These are phyloP conservation scores for Mesopsocus fuscifrons DNA, from an alignment of 2,888 invertebrate species.

Conservation along the genomic window DNA sequence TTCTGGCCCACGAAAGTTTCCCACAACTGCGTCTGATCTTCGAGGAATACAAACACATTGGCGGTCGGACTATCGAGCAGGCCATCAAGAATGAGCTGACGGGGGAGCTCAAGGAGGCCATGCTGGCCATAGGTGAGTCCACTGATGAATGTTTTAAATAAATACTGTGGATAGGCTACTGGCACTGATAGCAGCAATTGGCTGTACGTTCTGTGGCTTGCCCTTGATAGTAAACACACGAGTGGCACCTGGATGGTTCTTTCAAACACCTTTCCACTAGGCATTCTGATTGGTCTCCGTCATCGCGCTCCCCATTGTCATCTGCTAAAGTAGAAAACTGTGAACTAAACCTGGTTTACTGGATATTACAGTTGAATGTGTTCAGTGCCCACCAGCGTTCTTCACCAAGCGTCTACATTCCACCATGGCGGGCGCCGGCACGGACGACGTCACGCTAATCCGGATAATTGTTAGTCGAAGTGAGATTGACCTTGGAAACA, in stretches of 20 bases:
- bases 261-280: too few species aligned
- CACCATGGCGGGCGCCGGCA: conserved; percentile 50
- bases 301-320: too few species aligned
- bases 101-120: conserved; percentile 45
- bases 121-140: conserved; percentile 43
- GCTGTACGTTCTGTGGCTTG: too few species aligned
- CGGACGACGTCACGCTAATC: conserved; percentile 49
- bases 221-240: too few species aligned
- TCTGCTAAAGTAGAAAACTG: too few species aligned
- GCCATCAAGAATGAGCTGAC: conserved; percentile 45
- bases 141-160: not conserved
- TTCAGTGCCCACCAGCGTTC: conserved; percentile 42
- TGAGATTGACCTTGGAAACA: conserved; percentile 47
- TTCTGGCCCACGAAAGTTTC: conserved; percentile 55
- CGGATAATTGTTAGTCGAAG: conserved; percentile 48
- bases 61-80: conserved; percentile 53
- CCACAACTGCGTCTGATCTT: conserved; percentile 46
- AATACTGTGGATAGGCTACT: too few species aligned
- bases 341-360: too few species aligned
- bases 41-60: conserved; percentile 51
- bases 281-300: too few species aligned
- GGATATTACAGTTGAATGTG: conserved; percentile 51
- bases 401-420: conserved; percentile 45
- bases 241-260: too few species aligned
- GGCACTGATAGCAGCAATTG: too few species aligned